A percentile compares a stretch with the other conserved stretches of the same genome.
Evolutionary conservation across 1,140 invertebrate species (phyloP).

Genomic region (Drosophila ercepeae): DNA sequence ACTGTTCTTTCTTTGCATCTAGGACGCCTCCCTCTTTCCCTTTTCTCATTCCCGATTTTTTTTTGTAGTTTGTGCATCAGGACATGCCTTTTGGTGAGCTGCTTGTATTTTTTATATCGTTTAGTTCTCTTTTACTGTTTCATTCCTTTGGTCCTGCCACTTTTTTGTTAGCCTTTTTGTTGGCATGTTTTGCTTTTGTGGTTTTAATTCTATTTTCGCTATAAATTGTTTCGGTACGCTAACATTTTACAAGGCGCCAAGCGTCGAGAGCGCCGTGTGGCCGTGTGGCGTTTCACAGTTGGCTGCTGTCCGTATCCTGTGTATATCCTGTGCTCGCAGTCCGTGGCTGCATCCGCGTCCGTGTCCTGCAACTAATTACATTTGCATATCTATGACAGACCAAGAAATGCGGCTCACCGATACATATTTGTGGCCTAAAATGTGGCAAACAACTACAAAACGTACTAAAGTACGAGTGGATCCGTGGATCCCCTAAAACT

Average conservation of each 20-base stretch:
- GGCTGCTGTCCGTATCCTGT: constrained; percentile 48
- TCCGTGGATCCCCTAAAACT: constrained; percentile 9
- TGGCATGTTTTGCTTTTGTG: constrained; percentile 77
- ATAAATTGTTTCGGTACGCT: constrained; percentile 79
- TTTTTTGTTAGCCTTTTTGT: constrained; percentile 36
- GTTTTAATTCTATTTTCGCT: constrained; percentile 82
- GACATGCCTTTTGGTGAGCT: constrained; percentile 52
- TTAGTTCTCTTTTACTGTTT: constrained; percentile 42
- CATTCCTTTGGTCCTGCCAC: constrained; percentile 35
- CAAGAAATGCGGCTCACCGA: constrained; percentile 53
- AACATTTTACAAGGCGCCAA: constrained; percentile 70
- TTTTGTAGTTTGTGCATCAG: constrained; percentile 11
- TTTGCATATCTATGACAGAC: constrained; percentile 75
- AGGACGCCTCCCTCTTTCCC: background rate
- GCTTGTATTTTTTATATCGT: constrained; percentile 55
- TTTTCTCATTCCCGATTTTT: background rate
- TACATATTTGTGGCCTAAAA: constrained; percentile 47
- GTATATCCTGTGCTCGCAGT: constrained; percentile 36
- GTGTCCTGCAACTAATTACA: constrained; percentile 71
- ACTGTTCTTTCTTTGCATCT: constrained; percentile 48
- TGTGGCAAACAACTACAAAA: constrained; percentile 5
- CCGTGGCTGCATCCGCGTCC: constrained; percentile 27
- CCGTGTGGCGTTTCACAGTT: constrained; percentile 63
- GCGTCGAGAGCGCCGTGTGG: constrained; percentile 38
- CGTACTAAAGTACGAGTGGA: background rate